Percentiles rank a stretch among this genome's conserved stretches.
Conservation (phyloP, 1,140 invertebrate species). For the Apis mellifera region Amel_HAv3.1 CM009931.2:15387001-15387500, state of each 20-base stretch:
- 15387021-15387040: too few species aligned
- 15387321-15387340: constrained; percentile 69
- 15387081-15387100: too few species aligned
- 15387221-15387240: constrained; percentile 59
- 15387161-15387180: background rate
- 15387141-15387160: background rate
- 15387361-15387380: constrained; percentile 82
- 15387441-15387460: constrained; percentile 82
- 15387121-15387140: background rate
- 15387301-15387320: constrained; percentile 71
- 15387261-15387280: constrained; percentile 21
- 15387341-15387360: constrained; percentile 76
- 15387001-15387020: too few species aligned
- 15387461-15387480: constrained; percentile 79
- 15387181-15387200: constrained; percentile 8
- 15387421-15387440: constrained; percentile 80
- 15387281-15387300: constrained; percentile 42
- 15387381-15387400: constrained; percentile 81
- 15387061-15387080: too few species aligned
- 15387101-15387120: too few species aligned
- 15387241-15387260: constrained; percentile 31
- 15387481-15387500: constrained; percentile 78
- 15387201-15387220: constrained; percentile 7
- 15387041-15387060: too few species aligned
- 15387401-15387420: constrained; percentile 78